phyloP scores from a whole-genome alignment of 2,113 vertebrate genomes.

The Crotalus helleri region DNA sequence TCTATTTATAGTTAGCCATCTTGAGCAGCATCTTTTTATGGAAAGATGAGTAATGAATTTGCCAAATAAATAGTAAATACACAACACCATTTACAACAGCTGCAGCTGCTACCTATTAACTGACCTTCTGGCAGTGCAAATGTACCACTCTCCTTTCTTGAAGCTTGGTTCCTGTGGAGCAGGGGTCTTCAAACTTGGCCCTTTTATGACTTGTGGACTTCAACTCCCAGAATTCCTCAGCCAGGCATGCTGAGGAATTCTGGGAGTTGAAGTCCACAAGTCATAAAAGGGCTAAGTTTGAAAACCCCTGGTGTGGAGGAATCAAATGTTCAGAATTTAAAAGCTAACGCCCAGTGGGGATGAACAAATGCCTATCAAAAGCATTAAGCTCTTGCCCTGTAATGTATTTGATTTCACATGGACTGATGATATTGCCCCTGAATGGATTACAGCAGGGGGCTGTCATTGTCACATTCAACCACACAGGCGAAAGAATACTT shows the following conservation, averaged over 20 bases:
- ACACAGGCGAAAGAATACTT: slow-evolving; percentile 72
- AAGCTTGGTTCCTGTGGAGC: slow-evolving; percentile 74
- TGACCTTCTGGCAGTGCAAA: slow-evolving; percentile 60
- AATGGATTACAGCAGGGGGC: slow-evolving; percentile 75
- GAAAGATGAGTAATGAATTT: neutral
- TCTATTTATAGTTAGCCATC: neutral
- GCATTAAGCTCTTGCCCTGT: slow-evolving; percentile 87
- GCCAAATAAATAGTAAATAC: neutral
- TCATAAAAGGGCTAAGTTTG: no score
- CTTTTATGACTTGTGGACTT: no score
- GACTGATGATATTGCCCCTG: slow-evolving; percentile 85
- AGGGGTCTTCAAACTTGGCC: no score
- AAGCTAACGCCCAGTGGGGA: slow-evolving; percentile 91
- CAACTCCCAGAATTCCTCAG: no score
- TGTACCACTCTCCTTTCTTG: slow-evolving; percentile 64
- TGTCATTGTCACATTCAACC: slow-evolving; percentile 73
- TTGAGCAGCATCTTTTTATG: neutral
- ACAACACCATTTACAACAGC: slow-evolving; percentile 47
- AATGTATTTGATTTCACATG: slow-evolving; percentile 98
- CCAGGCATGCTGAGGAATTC: no score
- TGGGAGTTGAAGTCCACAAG: no score
- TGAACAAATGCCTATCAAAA: slow-evolving; percentile 95
- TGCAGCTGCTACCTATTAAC: slow-evolving; percentile 46
- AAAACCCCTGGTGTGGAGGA: slow-evolving; percentile 52
- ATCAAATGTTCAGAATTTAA: slow-evolving; percentile 92